Evolutionary conservation across 2,113 vertebrate species (phyloP).

Genomic region (Prunella himalayana): DNA sequence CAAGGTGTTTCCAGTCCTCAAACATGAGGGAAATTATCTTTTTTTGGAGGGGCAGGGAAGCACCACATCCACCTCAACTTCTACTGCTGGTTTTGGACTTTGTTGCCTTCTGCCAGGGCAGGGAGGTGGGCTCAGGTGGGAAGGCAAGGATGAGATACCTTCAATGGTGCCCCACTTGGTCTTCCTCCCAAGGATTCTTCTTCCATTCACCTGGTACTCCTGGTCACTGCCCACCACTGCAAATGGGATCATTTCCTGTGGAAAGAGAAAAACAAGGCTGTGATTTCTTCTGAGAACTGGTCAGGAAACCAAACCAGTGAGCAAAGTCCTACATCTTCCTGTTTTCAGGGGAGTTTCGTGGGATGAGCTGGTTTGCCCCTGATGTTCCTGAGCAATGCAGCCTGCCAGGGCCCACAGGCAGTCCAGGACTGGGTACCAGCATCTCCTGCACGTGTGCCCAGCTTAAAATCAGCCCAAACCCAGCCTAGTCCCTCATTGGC

Average conservation of each 20-base stretch:
- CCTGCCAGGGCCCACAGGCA: neutral
- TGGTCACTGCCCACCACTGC: conserved; percentile 98
- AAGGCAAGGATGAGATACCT: conserved; percentile 73
- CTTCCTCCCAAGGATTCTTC: conserved; percentile 92
- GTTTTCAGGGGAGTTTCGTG: neutral
- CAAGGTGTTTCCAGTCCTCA: neutral
- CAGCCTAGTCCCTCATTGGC: neutral
- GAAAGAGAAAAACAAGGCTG: neutral
- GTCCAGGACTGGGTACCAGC: neutral
- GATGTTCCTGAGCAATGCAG: neutral
- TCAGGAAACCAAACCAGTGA: neutral
- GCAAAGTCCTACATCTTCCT: accelerated
- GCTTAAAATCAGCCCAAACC: neutral
- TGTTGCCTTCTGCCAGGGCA: neutral
- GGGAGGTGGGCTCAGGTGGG: neutral
- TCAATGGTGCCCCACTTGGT: conserved; percentile 99
- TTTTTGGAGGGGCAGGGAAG: neutral
- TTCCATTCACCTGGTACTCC: conserved; percentile 96
- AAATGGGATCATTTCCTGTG: conserved; percentile 96
- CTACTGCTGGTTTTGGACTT: neutral
- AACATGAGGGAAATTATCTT: neutral
- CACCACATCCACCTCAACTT: neutral
- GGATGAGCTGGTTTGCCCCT: neutral
- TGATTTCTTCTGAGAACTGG: accelerated
- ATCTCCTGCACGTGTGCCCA: accelerated